Evolutionary conservation across 2,797 vertebrate species (phyloP).

Genomic region (Coranthus polyacanthus): DNA sequence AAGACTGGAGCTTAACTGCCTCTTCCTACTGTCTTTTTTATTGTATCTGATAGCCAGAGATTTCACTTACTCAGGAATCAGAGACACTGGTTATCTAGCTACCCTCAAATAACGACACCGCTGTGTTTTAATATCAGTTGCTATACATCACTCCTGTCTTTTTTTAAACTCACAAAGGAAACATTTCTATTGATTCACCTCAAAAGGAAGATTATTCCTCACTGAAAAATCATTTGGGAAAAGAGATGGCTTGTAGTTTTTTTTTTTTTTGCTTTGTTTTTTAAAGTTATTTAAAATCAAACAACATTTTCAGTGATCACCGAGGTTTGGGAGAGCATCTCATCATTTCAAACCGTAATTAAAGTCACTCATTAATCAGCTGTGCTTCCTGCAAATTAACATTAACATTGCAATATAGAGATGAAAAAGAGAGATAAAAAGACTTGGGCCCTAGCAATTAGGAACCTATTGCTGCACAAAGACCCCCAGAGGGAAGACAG

Average conservation of each 20-base stretch:
- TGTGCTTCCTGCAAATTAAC: constrained; percentile 63
- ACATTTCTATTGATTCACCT: constrained; percentile 51
- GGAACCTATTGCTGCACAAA: constrained; percentile 74
- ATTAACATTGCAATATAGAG: constrained; percentile 69
- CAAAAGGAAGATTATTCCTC: constrained; percentile 13
- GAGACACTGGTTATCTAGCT: constrained; percentile 71
- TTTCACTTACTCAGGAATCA: constrained; percentile 64
- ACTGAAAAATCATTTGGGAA: no score
- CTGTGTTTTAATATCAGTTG: constrained; percentile 68
- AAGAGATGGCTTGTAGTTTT: background rate
- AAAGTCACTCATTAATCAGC: constrained; percentile 70
- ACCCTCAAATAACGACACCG: constrained; percentile 69
- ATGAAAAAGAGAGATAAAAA: constrained; percentile 71
- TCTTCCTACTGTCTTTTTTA: constrained; percentile 69
- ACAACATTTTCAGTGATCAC: constrained; percentile 20
- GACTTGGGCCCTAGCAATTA: constrained; percentile 70
- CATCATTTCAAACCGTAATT: constrained; percentile 60
- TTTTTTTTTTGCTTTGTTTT: background rate
- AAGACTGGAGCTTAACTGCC: constrained; percentile 67
- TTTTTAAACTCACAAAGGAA: constrained; percentile 63
- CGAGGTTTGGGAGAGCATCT: constrained; percentile 23
- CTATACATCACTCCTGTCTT: constrained; percentile 54
- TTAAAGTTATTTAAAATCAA: constrained; percentile 4
- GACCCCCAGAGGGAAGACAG: constrained; percentile 72
- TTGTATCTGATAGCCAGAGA: constrained; percentile 72